A percentile compares a stretch with the other conserved stretches of the same genome.
These are phyloP conservation scores for Oithona nana DNA, from an alignment of 2,888 invertebrate genomes.

Conservation along the genomic window DNA sequence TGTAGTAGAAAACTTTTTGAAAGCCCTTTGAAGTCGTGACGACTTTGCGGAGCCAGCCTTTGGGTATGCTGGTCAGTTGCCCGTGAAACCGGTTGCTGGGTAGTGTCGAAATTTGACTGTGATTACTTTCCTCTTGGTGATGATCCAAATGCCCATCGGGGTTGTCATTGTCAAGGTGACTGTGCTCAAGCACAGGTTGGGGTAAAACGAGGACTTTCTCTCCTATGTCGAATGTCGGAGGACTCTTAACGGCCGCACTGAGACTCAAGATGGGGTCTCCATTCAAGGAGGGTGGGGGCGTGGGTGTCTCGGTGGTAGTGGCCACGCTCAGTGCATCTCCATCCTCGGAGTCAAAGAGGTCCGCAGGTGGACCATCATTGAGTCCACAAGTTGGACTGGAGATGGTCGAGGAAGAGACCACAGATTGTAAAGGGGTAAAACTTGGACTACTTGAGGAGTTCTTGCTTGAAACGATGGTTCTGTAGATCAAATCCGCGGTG, in stretches of 20 bases:
- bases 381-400: neutral
- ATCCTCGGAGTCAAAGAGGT: neutral
- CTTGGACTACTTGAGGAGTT: neutral
- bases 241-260: neutral
- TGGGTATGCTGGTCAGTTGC: neutral
- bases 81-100: neutral
- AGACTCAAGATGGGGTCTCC: too few relatives aligned
- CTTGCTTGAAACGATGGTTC: neutral
- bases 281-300: neutral
- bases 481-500: neutral
- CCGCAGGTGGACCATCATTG: neutral
- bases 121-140: neutral
- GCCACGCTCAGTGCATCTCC: neutral
- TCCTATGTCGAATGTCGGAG: neutral
- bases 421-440: neutral
- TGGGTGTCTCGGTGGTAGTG: neutral
- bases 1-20: conserved; percentile 9
- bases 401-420: neutral
- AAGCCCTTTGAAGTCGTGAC: neutral
- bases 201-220: neutral
- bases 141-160: neutral
- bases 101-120: neutral
- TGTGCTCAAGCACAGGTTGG: too few relatives aligned
- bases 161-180: too few relatives aligned
- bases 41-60: conserved; percentile 13